Base-by-base conservation (phyloP, 2,113 vertebrate genomes). In the Podarcis cretensis region DNA sequence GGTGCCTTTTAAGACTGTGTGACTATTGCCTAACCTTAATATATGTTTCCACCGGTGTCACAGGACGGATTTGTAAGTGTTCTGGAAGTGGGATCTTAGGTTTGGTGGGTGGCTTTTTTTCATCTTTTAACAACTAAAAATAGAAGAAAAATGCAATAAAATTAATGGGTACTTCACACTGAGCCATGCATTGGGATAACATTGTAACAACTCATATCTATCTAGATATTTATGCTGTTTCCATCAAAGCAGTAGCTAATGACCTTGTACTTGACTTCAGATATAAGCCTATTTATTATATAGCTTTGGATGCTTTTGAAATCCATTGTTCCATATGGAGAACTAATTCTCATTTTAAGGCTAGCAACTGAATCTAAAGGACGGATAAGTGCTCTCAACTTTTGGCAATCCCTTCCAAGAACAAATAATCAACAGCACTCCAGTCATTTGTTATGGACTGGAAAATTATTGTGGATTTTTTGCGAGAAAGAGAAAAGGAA, bases 1-100 rank as follows among this genome's bases (percentile, higher is more conserved):
- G 89, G 16, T 86, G 81, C 83, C 86, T 73, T 91, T 93, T 84
- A 27, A 68, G 91, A 91, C 73, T 54, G 18, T 37, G 16, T 13
- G 35, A 65, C 71, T 9, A 81, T 81, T 90, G 90, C 68, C 96
- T 6, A 86, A 98, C 97, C 97, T 97, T 95, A 91, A 97, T 97
- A 84, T 97, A 95, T 84, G 95, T 96, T 91, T 97, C 96, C 91
- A 97, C n/a, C 0, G 97, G 96, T 81, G 96, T 97, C 94, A 96
- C 96, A 0, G 96, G 96, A 90, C 84, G 97, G 94, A 97, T 48
- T 35, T 27, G 92, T 87, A 98, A 94, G 85, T 92, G 95, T 83
- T 95, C 94, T 4, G 97, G 97, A 84, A 97, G 96, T 77, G 96
- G 21, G 3, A 96, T 89, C 88, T 90, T 95, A 68, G 96, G 92